Evolutionary conservation across 2,888 invertebrate genomes (phyloP), one percentile per base, ranked within the genome.

Genomic region (Euspilapteryx auroguttella): DNA sequence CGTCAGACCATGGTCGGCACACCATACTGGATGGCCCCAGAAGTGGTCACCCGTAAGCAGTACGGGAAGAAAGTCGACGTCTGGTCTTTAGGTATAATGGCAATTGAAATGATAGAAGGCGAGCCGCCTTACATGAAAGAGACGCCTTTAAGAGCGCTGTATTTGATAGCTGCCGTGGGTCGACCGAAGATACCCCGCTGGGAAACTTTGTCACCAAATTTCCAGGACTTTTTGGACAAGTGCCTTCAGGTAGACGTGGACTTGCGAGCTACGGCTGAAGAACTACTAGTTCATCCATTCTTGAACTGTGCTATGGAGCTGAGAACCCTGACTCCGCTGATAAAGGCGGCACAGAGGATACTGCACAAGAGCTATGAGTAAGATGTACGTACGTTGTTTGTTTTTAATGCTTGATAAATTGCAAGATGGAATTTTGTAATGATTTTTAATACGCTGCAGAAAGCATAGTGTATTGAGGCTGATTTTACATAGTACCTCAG

Each of bases 1-100:
- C 76, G 94, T n/a, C 91, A 92, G 52, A 96, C 96, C 0, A 93
- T 96, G 92, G 95, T 95, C 1, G 95, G 96, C n/a, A 96, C 96
- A 0, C 95, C 95, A 0, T 96, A 94, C 49, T 95, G 95, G 97
- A 97, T 97, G 96, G 94, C 96, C 0, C 96, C 96, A 0, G 94
- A 94, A 61, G 91, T 94, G 1, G 92, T 93, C 0, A 92, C 91
- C 1, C 79, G 94, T 36, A 94, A 95, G 49, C 89, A 93, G 43
- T 96, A 96, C 44, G 95, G 94, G 7, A 93, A 92, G 49, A 93
- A 93, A 45, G 87, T 94, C 1, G 94, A 94, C 51, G 89, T 94
- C 21, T 94, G 94, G 94, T 94, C 94, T 0, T 76, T 97, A 31
- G 95, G 95, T n/a, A 97, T 98, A 35, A 96, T 98, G 96, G 93